Base-by-base conservation (phyloP, 1,140 invertebrate genomes). In the Zaprionus lachaisei region DNA sequence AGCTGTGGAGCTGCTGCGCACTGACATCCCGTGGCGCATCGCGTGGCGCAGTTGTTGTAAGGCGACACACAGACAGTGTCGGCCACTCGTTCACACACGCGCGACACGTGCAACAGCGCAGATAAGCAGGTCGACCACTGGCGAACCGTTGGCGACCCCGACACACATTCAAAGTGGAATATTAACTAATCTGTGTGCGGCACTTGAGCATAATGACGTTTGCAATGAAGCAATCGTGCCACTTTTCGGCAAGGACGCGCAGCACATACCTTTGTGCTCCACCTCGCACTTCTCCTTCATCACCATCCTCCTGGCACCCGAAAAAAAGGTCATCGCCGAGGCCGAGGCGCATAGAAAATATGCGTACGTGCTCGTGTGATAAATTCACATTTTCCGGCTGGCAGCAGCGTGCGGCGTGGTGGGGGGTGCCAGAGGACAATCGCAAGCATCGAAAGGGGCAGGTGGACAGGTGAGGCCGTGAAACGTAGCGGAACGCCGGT, bases 341-440 rank as follows among this genome's bases (percentile, higher is more conserved):
- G 41, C 41, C 41, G 41, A 47, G 55, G 57, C 60, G 67, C 58
- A 57, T 75, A 54, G 49, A 70, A 82, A 83, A 89, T 84, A 89
- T 84, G 84, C 84, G 84, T 89, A 89, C 84, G 84, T 89, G 84
- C 84, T 89, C 84, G 84, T 89, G 84, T 89, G 84, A 89, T 89
- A 89, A 89, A 89, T 89, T 89, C 84, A 90, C 85, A 89, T 89
- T 89, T 89, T 89, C 84, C 84, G 84, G 77, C 84, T 89, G 78
- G 73, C 65, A 87, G 73, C 55, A 22, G 60, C 55, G 79, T 60
- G 47, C 44, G n/a, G 66, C 49, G 79, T 56, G 47, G 63, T 20
- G 58, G 77, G 26, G 37, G 31, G 0, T 3, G 7, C 28, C 7
- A 31, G 41, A 75, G 79, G 77, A 83, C 81, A 83, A 83, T 83